These are phyloP conservation scores for Neelides folsomi DNA, from an alignment of 2,888 invertebrate species.

Conservation along the genomic window DNA sequence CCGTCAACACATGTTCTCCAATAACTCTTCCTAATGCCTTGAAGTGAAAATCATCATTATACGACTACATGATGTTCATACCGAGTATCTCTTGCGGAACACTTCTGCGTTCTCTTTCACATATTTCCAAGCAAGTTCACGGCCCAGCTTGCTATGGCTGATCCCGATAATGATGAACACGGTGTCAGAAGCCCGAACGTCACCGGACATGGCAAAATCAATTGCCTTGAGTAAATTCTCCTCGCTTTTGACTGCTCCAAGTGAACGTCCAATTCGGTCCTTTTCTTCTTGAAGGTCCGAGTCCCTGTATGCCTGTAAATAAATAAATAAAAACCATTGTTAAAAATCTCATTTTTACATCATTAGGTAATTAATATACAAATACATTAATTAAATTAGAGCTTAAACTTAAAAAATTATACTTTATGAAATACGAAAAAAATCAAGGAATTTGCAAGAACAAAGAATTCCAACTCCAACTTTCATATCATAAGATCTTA, in stretches of 20 bases:
- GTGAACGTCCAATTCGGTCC: constrained; percentile 68
- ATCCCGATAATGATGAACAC: constrained; percentile 81
- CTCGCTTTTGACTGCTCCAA: constrained; percentile 66
- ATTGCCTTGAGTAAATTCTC: constrained; percentile 58
- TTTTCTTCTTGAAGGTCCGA: constrained; percentile 87
- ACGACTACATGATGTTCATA: constrained; percentile 3
- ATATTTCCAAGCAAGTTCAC: constrained; percentile 79
- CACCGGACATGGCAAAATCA: constrained; percentile 68
- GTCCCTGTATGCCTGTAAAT: constrained; percentile 52
- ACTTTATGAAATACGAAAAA: too few relatives aligned
- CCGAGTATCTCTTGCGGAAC: constrained; percentile 37
- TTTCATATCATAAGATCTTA: too few relatives aligned
- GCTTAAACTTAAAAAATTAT: too few relatives aligned
- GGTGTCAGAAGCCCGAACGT: constrained; percentile 81
- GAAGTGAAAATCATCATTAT: too few relatives aligned
- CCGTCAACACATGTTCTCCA: too few relatives aligned
- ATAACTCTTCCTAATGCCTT: too few relatives aligned
- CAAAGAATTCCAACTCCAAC: too few relatives aligned
- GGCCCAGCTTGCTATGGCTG: constrained; percentile 61
- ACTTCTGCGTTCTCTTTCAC: constrained; percentile 70
- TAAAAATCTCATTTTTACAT: background rate
- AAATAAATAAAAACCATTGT: background rate
- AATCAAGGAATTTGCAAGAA: too few relatives aligned
- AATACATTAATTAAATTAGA: too few relatives aligned
- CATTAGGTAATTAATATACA: too few relatives aligned